phyloP scores from a whole-genome alignment of 2,113 vertebrate species.

The Pollachius pollachius region DNA sequence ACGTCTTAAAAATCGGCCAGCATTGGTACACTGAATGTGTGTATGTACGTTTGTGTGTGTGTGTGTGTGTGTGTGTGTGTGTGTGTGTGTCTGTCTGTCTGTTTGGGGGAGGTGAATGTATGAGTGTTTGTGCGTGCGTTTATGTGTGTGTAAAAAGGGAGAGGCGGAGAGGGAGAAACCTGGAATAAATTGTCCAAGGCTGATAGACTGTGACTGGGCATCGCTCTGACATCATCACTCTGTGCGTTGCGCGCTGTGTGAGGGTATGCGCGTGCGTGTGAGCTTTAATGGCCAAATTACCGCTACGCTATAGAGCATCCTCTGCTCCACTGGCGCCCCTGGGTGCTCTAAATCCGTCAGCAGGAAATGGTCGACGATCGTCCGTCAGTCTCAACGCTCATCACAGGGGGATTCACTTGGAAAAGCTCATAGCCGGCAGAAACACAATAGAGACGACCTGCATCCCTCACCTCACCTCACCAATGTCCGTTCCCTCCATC shows the following conservation, averaged over 20 bases:
- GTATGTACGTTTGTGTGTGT: too few relatives aligned
- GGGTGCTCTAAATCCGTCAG: too few relatives aligned
- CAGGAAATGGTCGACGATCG: too few relatives aligned
- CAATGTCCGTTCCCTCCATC: too few relatives aligned
- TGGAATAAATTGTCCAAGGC: constrained; percentile 4
- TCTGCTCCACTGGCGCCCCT: too few relatives aligned
- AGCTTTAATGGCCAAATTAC: background rate
- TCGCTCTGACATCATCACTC: constrained; percentile 12
- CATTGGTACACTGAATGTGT: constrained; percentile 1
- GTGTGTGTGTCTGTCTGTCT: too few relatives aligned
- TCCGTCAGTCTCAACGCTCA: too few relatives aligned
- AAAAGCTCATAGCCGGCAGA: constrained; percentile 33
- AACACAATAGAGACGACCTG: constrained; percentile 25
- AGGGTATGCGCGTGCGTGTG: constrained; percentile 16
- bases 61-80: too few relatives aligned
- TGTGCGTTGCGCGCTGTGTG: constrained; percentile 23
- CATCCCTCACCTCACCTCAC: too few relatives aligned
- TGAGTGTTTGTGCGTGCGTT: constrained; percentile 28
- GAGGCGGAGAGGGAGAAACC: constrained; percentile 17
- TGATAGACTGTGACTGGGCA: constrained; percentile 51
- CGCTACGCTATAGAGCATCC: too few relatives aligned
- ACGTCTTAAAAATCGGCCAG: constrained; percentile 50
- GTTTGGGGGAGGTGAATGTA: constrained; percentile 11
- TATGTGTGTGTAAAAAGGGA: constrained; percentile 6
- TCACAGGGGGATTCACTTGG: constrained; percentile 16